These are phyloP conservation scores for Hirtodrosophila alboralis DNA, from an alignment of 2,888 invertebrate genomes.

Conservation along the genomic window DNA sequence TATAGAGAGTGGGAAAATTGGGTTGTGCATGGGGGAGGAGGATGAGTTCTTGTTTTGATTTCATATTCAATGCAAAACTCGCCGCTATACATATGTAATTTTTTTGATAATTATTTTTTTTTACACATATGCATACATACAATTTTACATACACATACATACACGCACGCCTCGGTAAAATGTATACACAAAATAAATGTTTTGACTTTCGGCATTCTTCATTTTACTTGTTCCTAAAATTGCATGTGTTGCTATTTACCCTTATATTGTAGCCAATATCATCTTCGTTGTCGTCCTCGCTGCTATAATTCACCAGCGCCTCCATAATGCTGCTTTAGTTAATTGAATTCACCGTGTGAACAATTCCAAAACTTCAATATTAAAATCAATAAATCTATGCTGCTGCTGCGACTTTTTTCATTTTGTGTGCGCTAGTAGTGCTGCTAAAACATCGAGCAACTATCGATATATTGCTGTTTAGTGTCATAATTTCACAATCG, in stretches of 20 bases:
- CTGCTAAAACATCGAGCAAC: too few species aligned
- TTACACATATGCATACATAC: conserved; percentile 6
- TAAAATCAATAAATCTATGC: conserved; percentile 55
- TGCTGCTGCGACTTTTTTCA: conserved; percentile 21
- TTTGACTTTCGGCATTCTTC: conserved; percentile 36
- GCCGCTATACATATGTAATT: conserved; percentile 17
- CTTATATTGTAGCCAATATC: conserved; percentile 74
- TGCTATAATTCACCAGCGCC: conserved; percentile 90
- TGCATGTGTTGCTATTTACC: conserved; percentile 75
- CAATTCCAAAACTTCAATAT: conserved; percentile 21
- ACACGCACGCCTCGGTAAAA: conserved; percentile 30
- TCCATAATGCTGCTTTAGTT: conserved; percentile 86
- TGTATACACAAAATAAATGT: conserved; percentile 46
- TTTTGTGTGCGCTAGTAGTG: conserved; percentile 14
- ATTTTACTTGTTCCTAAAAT: conserved; percentile 15
- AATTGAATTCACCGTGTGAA: conserved; percentile 11
- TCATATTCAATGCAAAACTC: conserved; percentile 11
- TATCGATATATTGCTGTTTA: too few species aligned
- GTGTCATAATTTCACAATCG: too few species aligned
- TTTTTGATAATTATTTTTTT: conserved; percentile 3
- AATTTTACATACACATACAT: conserved; percentile 11
- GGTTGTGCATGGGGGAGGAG: background rate
- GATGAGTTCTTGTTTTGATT: conserved; percentile 21
- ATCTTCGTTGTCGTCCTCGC: conserved; percentile 90
- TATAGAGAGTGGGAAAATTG: conserved; percentile 3